phyloP scores from a whole-genome alignment of 1,140 invertebrate genomes.

The Ericerus pela region DNA sequence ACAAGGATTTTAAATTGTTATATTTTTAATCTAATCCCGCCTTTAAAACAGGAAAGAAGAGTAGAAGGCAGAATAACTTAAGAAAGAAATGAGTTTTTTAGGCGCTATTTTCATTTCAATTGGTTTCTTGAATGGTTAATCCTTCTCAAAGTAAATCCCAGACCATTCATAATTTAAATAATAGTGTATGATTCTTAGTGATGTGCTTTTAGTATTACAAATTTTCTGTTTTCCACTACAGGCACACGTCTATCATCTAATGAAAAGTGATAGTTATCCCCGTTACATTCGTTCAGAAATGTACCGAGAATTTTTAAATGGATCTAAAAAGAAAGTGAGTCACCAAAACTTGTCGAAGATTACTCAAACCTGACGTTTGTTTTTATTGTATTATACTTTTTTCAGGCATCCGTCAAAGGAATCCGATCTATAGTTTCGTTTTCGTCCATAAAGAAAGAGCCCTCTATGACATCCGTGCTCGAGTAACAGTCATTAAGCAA shows the following conservation, averaged over 20 bases:
- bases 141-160: not conserved
- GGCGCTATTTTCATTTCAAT: not conserved
- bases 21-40: no score
- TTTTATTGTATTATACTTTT: conserved; percentile 14
- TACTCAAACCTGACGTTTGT: not conserved
- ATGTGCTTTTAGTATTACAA: conserved; percentile 6
- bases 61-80: conserved; percentile 6
- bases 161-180: not conserved
- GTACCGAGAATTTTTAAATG: conserved; percentile 94
- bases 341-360: not conserved
- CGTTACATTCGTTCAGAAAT: conserved; percentile 95
- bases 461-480: conserved; percentile 21
- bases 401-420: conserved; percentile 71
- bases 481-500: conserved; percentile 1
- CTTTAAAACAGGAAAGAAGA: not conserved
- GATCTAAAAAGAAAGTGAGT: conserved; percentile 85
- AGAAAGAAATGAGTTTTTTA: not conserved
- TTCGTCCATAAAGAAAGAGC: conserved; percentile 50
- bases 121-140: conserved; percentile 1
- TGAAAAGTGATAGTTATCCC: conserved; percentile 98
- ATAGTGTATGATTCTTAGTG: not conserved
- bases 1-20: no score
- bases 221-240: conserved; percentile 41
- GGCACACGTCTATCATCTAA: conserved; percentile 97
- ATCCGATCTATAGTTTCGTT: conserved; percentile 74